Conservation (phyloP, 2,113 vertebrate genomes). For the Gobius niger region DNA sequence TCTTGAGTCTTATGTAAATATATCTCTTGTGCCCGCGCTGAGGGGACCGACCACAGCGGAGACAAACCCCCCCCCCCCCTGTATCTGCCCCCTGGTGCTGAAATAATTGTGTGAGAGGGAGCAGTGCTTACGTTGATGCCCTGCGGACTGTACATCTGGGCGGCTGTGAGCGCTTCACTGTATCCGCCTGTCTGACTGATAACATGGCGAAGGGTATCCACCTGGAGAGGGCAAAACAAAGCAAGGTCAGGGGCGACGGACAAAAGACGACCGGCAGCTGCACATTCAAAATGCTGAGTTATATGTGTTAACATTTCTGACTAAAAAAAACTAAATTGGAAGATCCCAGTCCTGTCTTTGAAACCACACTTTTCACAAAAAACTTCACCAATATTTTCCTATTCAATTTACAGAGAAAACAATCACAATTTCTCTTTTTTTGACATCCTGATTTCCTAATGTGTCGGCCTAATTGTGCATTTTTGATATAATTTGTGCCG, state of each 20-base stretch:
- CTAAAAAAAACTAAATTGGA: too few species aligned
- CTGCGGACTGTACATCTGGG: conserved; percentile 99
- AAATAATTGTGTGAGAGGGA: conserved; percentile 86
- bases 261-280: conserved; percentile 4
- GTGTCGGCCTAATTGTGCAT: too few species aligned
- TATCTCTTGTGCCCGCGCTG: background rate
- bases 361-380: too few species aligned
- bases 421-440: too few species aligned
- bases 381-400: too few species aligned
- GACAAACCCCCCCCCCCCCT: conserved; percentile 85
- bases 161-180: conserved; percentile 98
- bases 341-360: too few species aligned
- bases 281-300: background rate
- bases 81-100: conserved; percentile 86
- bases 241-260: conserved; percentile 63
- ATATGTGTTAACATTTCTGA: too few species aligned
- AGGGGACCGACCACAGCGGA: conserved; percentile 84
- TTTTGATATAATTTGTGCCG: too few species aligned
- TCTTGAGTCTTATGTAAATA: too few species aligned
- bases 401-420: too few species aligned
- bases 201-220: conserved; percentile 99
- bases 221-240: conserved; percentile 83
- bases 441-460: too few species aligned
- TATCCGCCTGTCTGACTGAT: conserved; percentile 99
- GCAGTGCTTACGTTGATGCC: conserved; percentile 95